Evolutionary conservation across 2,113 vertebrate species (phyloP), one percentile per base, ranked within the genome.

Genomic region (Sigmodon hispidus): DNA sequence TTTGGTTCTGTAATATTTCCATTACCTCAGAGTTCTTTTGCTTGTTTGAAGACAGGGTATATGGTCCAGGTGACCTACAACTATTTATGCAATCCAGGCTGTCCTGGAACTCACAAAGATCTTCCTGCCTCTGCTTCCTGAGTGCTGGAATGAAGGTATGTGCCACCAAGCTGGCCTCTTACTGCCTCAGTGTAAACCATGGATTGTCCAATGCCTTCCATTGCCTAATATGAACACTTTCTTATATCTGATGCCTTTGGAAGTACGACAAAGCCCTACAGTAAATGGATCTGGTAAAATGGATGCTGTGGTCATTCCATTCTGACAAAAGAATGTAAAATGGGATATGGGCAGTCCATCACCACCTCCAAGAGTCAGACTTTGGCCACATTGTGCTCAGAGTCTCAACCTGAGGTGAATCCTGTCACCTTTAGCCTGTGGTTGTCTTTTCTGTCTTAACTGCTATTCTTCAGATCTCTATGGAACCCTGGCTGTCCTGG

Each of bases 231-330:
- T 91, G 40, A 36, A 16, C 26, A 7, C 72, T 34, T n/a, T 3
- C 57, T 61, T 13, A 79, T 2, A 4, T 50, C 80, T 55, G 67
- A 17, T 31, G 13, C 83, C 36, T 79, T 40, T 55, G 43, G 16
- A 31, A 65, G 8, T 70, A 3, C 2, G 24, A 6, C 65, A 67
- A 34, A 31, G 31, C 15, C 13, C 63, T 65, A 1, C 29, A 12
- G 26, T 5, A 11, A 34, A 43, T 4, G 5, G 0, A 4, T 4
- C 19, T 4, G 48, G 19, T 11, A 9, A 24, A 16, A 22, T 6
- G 1, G 76, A 43, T 12, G 8, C 40, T 12, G 5, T 11, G 0
- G 17, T 3, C 15, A 3, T 10, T 21, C 73, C 24, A 0, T 48
- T 36, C 50, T 40, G 21, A n/a, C 43, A 57, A 17, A 50, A 45